These are phyloP conservation scores for Rhadinocentrus ornatus DNA, from an alignment of 2,797 vertebrate genomes.

Conservation along the genomic window DNA sequence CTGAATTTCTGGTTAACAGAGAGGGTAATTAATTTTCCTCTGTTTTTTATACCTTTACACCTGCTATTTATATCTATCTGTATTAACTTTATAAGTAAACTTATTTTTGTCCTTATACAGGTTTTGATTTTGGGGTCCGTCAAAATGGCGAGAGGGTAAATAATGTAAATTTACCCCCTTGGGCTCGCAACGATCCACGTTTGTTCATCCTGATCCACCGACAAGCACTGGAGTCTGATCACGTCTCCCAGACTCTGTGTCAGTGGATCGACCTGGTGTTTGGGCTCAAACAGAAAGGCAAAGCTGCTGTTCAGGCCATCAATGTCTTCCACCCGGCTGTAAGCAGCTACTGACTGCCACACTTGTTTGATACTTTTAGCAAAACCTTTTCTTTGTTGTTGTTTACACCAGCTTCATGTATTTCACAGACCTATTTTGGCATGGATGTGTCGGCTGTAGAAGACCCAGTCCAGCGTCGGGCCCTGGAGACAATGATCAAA, in stretches of 20 bases:
- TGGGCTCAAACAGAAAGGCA: conserved; percentile 99
- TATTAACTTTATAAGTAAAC: not conserved
- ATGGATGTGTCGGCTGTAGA: conserved; percentile 99
- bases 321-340: conserved; percentile 99
- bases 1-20: conserved; percentile 97
- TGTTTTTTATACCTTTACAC: not conserved
- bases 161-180: conserved; percentile 95
- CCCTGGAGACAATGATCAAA: conserved; percentile 99
- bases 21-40: conserved; percentile 85
- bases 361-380: not conserved
- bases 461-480: conserved; percentile 96
- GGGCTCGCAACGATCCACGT: conserved; percentile 96
- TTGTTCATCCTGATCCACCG: conserved; percentile 97
- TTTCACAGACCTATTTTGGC: conserved; percentile 93
- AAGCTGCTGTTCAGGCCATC: conserved; percentile 96
- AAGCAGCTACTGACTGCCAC: conserved; percentile 62
- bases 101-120: conserved; percentile 66
- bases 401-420: not conserved
- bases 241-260: conserved; percentile 96
- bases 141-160: conserved; percentile 97
- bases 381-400: not conserved
- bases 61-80: not conserved
- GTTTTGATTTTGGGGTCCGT: conserved; percentile 98
- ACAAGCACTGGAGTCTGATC: conserved; percentile 96
- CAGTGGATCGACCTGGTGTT: conserved; percentile 99